A percentile compares a stretch with the other conserved stretches of the same genome.
phyloP scores from a whole-genome alignment of 92 coral and sea anemone species.

The Paragorgia papillata region DNA sequence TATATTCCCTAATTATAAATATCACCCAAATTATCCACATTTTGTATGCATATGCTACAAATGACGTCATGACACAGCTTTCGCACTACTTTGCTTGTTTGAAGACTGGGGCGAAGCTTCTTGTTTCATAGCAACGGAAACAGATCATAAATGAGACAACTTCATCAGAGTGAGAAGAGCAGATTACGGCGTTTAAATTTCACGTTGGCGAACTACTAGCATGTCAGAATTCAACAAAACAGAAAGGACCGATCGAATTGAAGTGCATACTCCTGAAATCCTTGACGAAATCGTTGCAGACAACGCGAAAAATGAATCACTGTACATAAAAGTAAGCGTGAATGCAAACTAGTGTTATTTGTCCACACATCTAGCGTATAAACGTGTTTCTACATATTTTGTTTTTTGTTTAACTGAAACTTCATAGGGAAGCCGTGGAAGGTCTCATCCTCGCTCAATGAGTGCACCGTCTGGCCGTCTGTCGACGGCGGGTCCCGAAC shows the following conservation, averaged over 20 bases:
- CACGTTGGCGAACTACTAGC: no score
- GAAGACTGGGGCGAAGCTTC: background rate
- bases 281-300: slow-evolving; percentile 79
- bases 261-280: slow-evolving; percentile 88
- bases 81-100: no score
- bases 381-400: no score
- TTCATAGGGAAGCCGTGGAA: no score
- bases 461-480: slow-evolving; percentile 12
- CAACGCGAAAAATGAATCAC: slow-evolving; percentile 50
- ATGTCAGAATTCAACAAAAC: background rate
- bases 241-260: slow-evolving; percentile 65
- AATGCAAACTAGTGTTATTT: background rate
- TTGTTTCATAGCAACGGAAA: background rate
- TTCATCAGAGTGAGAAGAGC: background rate
- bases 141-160: background rate
- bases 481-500: slow-evolving; percentile 11
- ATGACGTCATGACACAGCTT: no score
- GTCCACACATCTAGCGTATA: no score
- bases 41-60: no score
- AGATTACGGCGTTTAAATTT: no score
- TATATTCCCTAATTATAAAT: no score
- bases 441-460: background rate
- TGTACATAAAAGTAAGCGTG: background rate
- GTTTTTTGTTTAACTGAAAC: no score
- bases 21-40: no score